Evolutionary conservation across 2,113 vertebrate genomes (phyloP).

Genomic region (Hassar affinis): DNA sequence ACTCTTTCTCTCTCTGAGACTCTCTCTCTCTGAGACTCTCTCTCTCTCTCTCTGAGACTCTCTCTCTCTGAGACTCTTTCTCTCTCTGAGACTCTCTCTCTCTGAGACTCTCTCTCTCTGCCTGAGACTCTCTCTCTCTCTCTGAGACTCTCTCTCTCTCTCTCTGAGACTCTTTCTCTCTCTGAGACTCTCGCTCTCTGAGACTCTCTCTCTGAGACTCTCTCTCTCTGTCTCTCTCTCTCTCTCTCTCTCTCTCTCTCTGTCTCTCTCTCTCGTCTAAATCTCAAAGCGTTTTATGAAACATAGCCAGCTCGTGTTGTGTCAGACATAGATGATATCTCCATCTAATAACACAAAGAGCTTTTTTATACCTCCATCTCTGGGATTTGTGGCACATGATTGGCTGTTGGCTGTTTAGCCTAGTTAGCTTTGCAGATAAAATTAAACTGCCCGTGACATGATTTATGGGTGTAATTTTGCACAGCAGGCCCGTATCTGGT

Average conservation of each 20-base stretch:
- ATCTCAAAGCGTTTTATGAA: conserved; percentile 43
- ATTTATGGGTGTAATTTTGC: conserved; percentile 71
- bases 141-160: too few relatives aligned
- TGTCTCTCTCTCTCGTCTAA: not conserved
- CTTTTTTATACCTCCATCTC: conserved; percentile 63
- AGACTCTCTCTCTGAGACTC: too few relatives aligned
- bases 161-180: too few relatives aligned
- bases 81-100: too few relatives aligned
- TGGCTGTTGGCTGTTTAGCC: conserved; percentile 62
- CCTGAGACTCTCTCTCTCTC: too few relatives aligned
- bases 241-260: not conserved
- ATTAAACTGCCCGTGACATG: conserved; percentile 65
- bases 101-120: too few relatives aligned
- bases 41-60: too few relatives aligned
- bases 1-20: too few relatives aligned
- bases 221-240: too few relatives aligned
- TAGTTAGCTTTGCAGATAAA: conserved; percentile 66
- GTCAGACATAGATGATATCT: conserved; percentile 65
- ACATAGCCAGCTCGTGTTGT: conserved; percentile 60
- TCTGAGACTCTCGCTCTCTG: too few relatives aligned
- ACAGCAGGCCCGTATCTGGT: conserved; percentile 62
- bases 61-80: too few relatives aligned
- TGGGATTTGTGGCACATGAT: conserved; percentile 64
- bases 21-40: too few relatives aligned
- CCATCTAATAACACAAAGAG: conserved; percentile 71